Conservation (phyloP, 2,888 invertebrate species). For the Sabatieria punctata region DNA sequence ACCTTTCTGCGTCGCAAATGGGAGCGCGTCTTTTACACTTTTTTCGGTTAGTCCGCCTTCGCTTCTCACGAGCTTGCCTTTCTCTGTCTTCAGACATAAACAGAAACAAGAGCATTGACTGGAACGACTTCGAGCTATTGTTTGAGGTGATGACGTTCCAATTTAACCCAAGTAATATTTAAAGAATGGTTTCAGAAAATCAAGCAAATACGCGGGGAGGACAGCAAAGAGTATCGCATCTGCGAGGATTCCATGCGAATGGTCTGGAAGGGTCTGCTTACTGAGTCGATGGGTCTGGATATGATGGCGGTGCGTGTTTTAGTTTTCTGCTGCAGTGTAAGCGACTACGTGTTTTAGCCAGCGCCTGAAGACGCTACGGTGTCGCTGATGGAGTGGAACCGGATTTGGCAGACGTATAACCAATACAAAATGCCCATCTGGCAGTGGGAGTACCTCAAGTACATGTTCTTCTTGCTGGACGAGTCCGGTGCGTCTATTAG, state of each 20-base stretch:
- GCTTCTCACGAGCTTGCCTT: not conserved
- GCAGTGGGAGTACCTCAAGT: slow-evolving; percentile 13
- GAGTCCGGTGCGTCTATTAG: slow-evolving; percentile 3
- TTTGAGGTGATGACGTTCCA: slow-evolving; percentile 7
- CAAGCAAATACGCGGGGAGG: slow-evolving; percentile 10
- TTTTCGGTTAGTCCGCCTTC: slow-evolving; percentile 9
- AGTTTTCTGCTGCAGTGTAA: not conserved
- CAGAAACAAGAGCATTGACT: slow-evolving; percentile 10
- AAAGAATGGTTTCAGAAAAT: slow-evolving; percentile 8
- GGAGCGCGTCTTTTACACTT: slow-evolving; percentile 12
- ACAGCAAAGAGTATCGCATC: slow-evolving; percentile 10
- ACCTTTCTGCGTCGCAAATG: slow-evolving; percentile 9
- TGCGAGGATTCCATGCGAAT: slow-evolving; percentile 9
- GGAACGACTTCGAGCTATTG: slow-evolving; percentile 11
- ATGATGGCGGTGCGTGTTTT: slow-evolving; percentile 2
- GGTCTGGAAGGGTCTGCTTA: slow-evolving; percentile 11
- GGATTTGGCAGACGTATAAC: slow-evolving; percentile 10
- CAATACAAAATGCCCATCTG: slow-evolving; percentile 10
- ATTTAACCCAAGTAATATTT: not conserved
- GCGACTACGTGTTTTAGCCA: slow-evolving; percentile 3
- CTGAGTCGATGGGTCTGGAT: slow-evolving; percentile 7
- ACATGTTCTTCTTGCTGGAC: slow-evolving; percentile 12
- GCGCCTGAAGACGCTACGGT: slow-evolving; percentile 5
- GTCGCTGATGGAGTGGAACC: slow-evolving; percentile 9
- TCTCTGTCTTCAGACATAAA: slow-evolving; percentile 9